Conservation (phyloP, 1,140 invertebrate species). For the Cyclina sinensis region DNA sequence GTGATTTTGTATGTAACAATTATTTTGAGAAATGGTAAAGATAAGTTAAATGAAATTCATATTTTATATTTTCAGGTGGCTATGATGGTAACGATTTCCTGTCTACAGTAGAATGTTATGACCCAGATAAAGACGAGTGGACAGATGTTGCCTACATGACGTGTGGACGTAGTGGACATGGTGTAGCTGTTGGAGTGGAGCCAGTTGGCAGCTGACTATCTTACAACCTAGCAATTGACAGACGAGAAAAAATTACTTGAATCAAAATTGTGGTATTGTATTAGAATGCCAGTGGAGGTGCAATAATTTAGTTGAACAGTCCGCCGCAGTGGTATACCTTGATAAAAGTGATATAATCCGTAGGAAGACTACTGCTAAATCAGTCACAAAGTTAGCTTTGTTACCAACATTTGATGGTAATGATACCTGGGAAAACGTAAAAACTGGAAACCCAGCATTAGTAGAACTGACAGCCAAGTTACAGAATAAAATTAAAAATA, state of each 20-base stretch:
- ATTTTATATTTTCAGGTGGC: conserved; percentile 93
- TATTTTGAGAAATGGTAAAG: too few species aligned
- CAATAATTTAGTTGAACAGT: not conserved
- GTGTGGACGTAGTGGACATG: conserved; percentile 95
- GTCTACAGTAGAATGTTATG: conserved; percentile 94
- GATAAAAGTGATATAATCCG: too few species aligned
- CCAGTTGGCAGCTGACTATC: conserved; percentile 73
- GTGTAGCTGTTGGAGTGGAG: conserved; percentile 92
- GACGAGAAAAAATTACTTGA: not conserved
- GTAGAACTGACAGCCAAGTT: too few species aligned
- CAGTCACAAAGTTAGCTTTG: too few species aligned
- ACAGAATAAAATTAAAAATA: too few species aligned
- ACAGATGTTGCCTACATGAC: conserved; percentile 91
- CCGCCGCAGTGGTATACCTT: not conserved
- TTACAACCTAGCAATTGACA: not conserved
- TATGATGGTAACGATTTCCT: conserved; percentile 94
- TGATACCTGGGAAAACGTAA: too few species aligned
- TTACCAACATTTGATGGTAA: too few species aligned
- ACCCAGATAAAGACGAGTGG: conserved; percentile 93
- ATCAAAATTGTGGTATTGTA: not conserved
- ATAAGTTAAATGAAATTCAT: too few species aligned
- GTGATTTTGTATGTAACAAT: too few species aligned
- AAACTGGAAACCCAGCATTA: too few species aligned
- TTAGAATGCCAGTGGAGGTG: not conserved
- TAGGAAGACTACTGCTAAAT: too few species aligned